phyloP scores from a whole-genome alignment of 2,113 vertebrate genomes.

The Oreochromis niloticus region DNA sequence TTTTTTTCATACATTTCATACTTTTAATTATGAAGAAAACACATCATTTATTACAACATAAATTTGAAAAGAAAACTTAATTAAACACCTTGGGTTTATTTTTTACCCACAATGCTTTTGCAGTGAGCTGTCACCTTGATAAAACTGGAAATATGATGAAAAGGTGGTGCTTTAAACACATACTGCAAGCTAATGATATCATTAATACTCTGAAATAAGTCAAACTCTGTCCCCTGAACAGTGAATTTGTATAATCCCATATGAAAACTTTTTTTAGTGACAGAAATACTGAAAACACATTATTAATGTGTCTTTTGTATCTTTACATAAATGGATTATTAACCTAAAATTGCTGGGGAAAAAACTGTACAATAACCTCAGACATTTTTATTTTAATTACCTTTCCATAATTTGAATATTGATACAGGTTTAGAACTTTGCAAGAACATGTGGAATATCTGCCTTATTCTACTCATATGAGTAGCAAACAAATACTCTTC shows the following conservation, averaged over 20 bases:
- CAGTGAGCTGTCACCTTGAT: background rate
- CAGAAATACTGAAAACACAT: background rate
- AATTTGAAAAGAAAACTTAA: background rate
- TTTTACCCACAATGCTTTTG: background rate
- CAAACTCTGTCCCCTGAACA: background rate
- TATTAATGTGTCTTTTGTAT: background rate
- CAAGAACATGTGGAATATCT: background rate
- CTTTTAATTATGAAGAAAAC: background rate
- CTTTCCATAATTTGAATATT: background rate
- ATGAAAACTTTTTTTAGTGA: background rate
- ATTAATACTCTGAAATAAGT: background rate
- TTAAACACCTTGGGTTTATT: background rate
- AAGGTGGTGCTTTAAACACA: background rate
- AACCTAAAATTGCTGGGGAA: background rate
- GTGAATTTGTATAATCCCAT: background rate
- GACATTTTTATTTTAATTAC: background rate
- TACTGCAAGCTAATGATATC: background rate
- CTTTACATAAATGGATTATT: background rate
- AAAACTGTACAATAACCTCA: background rate
- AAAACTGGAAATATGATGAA: background rate
- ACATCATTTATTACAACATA: background rate
- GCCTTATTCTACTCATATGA: background rate
- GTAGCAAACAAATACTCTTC: background rate
- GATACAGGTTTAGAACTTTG: background rate
- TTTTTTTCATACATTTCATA: background rate